Base-by-base conservation (phyloP, 2,797 vertebrate genomes). In the Echiichthys vipera region DNA sequence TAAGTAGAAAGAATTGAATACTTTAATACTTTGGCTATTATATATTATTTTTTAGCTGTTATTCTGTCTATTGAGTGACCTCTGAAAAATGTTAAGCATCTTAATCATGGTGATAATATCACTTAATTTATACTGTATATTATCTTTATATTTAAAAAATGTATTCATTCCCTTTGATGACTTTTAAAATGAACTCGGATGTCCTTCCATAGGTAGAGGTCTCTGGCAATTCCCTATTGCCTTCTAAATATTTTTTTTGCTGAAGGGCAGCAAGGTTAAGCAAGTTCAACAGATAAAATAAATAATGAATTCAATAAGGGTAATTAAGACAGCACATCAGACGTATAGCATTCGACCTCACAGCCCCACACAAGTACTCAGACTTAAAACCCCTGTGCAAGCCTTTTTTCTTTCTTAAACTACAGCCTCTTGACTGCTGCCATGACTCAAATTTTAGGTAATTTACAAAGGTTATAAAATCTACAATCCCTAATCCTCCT, bases 281-380 rank as follows among this genome's bases (percentile, higher is more conserved):
- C 74, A 92, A 91, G 91, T 91, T 92, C 83, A 83, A 77, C 73
- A 70, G 74, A 80, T 89, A 84, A 93, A 91, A 91, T 94, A 93
- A 92, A 92, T 93, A 90, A 93, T 92, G 58, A 91, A 94, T 93
- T 84, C 68, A 91, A 90, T 80, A 70, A 89, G 85, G 90, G 84
- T 93, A 90, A 94, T 94, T 93, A 93, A 89, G 85, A 88, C 91
- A 84, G 85, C 81, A 85, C 83, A 90, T 88, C 84, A 81, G 89
- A 82, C 9, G 84, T 86, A 78, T 71, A 59, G 74, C 59, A 40
- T 9, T 56, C 8, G 68, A 90, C 84, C 90, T 85, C 45, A 34
- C 24, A 3, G 75, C 65, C 46, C 79, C 65, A 53, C 68, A 65
- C 45, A 70, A 57, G 57, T 71, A 71, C 74, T 51, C 39, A 14